A percentile compares a stretch with the other conserved stretches of the same genome.
Conservation (phyloP, 2,888 invertebrate species). For the Ennomos erosarius region DNA sequence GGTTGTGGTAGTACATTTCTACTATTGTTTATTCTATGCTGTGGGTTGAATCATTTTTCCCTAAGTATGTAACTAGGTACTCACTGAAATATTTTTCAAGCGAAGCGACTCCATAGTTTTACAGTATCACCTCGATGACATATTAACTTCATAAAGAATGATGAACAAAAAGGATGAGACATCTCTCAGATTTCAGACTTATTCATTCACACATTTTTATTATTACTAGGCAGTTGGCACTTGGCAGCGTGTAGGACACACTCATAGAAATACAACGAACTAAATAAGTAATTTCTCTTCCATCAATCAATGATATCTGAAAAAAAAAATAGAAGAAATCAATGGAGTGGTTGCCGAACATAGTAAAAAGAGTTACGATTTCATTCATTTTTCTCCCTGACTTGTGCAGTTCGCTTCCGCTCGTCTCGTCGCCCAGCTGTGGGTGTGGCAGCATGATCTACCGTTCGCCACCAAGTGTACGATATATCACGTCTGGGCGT, state of each 20-base stretch:
- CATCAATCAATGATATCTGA: too few relatives aligned
- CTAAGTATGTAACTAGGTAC: too few relatives aligned
- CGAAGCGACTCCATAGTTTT: constrained; percentile 19
- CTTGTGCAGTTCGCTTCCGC: constrained; percentile 3
- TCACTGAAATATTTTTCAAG: constrained; percentile 2
- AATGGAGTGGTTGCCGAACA: too few relatives aligned
- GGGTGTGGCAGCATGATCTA: constrained; percentile 39
- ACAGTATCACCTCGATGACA: constrained; percentile 19
- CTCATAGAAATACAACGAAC: background rate
- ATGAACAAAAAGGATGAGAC: constrained; percentile 18
- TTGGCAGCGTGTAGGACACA: background rate
- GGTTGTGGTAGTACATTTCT: too few relatives aligned
- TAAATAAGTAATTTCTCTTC: too few relatives aligned
- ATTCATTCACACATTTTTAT: constrained; percentile 17
- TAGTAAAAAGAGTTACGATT: too few relatives aligned
- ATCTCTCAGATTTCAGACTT: constrained; percentile 18
- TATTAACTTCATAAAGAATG: constrained; percentile 20
- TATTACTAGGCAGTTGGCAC: background rate
- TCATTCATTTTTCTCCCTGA: too few relatives aligned
- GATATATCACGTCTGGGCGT: constrained; percentile 25
- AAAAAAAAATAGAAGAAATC: too few relatives aligned
- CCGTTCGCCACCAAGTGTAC: constrained; percentile 23
- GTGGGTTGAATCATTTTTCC: too few relatives aligned
- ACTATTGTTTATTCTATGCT: too few relatives aligned
- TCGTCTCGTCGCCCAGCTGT: constrained; percentile 26